Conservation (phyloP, 2,888 invertebrate genomes). For the Kuschelorhynchus macadamiae region DNA sequence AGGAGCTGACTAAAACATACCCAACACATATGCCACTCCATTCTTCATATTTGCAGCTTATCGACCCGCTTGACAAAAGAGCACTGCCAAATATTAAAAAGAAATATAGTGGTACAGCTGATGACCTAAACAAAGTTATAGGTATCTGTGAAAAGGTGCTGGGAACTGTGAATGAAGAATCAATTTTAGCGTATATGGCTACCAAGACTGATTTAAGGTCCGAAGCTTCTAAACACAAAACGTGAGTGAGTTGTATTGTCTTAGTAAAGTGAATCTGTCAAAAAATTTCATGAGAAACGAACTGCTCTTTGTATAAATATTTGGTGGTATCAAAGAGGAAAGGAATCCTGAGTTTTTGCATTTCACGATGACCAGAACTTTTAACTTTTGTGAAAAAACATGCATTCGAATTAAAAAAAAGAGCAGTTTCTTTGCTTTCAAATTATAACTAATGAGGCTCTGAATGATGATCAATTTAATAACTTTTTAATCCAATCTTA, state of each 20-base stretch:
- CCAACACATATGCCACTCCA: conserved; percentile 84
- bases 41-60: conserved; percentile 82
- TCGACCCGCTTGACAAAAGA: conserved; percentile 76
- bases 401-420: no score
- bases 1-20: conserved; percentile 79
- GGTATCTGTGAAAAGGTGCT: conserved; percentile 78
- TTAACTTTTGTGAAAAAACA: no score
- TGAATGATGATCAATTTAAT: no score
- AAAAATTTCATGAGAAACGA: no score
- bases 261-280: no score
- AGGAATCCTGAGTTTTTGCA: no score
- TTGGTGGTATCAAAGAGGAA: no score
- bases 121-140: conserved; percentile 72
- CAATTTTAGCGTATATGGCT: conserved; percentile 86
- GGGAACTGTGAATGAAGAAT: conserved; percentile 81
- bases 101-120: conserved; percentile 49
- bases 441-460: no score
- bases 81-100: conserved; percentile 64
- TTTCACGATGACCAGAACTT: no score
- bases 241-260: conserved; percentile 41
- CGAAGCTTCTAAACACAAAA: conserved; percentile 76
- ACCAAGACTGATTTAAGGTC: conserved; percentile 86
- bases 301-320: no score
- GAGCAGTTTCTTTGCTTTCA: no score
- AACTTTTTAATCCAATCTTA: no score